A percentile compares a stretch with the other conserved stretches of the same genome.
Conservation (phyloP, 2,888 invertebrate genomes). For the Thelaira solivaga region DNA sequence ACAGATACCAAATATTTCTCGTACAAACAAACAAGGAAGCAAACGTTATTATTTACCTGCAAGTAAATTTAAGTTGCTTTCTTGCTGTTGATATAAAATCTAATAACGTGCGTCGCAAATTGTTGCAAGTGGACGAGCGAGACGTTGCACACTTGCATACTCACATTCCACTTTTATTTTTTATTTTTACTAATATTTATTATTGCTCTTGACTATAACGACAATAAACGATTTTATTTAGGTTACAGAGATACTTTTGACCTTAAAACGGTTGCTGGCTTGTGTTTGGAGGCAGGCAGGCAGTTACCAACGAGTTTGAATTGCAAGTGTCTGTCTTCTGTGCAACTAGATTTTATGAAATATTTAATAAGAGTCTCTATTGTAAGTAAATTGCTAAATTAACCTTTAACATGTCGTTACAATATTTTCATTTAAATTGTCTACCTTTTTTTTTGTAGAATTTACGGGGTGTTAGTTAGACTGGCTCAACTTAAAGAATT, state of each 20-base stretch:
- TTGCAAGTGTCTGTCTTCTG: background rate
- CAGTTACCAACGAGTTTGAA: too few relatives aligned
- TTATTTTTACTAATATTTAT: conserved; percentile 28
- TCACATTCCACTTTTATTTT: background rate
- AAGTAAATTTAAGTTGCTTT: conserved; percentile 29
- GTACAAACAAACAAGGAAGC: background rate
- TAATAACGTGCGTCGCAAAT: conserved; percentile 39
- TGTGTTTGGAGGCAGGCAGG: too few relatives aligned
- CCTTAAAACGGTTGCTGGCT: conserved; percentile 28
- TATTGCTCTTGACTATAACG: conserved; percentile 36
- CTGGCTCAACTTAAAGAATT: too few relatives aligned
- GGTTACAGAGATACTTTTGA: conserved; percentile 44
- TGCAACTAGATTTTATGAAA: conserved; percentile 17
- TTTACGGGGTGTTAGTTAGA: too few relatives aligned
- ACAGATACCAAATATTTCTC: background rate
- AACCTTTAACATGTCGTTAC: conserved; percentile 43
- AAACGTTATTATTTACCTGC: conserved; percentile 27
- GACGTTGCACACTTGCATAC: background rate
- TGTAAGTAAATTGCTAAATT: conserved; percentile 51
- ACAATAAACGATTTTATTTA: conserved; percentile 49
- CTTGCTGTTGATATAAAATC: conserved; percentile 24
- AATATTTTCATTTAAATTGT: background rate
- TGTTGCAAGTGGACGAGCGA: conserved; percentile 21
- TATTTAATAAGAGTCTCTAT: conserved; percentile 39
- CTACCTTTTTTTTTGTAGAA: background rate